These are phyloP conservation scores for Paraplagusia blochii DNA, from an alignment of 2,113 vertebrate genomes.

Conservation along the genomic window DNA sequence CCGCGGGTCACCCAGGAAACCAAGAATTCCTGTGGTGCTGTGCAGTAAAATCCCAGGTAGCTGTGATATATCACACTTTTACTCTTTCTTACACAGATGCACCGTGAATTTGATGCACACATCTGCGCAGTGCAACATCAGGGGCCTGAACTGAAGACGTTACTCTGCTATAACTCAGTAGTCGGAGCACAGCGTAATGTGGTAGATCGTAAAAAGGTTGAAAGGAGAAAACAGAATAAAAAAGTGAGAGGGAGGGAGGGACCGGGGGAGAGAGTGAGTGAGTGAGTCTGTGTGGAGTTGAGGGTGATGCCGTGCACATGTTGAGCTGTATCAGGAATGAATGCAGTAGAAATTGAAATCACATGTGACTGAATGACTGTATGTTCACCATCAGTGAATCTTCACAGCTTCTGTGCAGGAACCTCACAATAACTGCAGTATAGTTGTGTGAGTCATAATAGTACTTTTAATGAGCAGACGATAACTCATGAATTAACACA, in stretches of 20 bases:
- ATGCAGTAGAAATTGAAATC: slow-evolving; percentile 10
- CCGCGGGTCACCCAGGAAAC: slow-evolving; percentile 43
- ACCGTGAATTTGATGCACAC: slow-evolving; percentile 13
- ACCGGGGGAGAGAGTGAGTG: background rate
- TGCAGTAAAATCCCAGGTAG: slow-evolving; percentile 40
- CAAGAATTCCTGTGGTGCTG: slow-evolving; percentile 43
- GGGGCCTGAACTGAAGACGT: slow-evolving; percentile 4
- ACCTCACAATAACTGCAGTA: no score
- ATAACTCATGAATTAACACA: no score
- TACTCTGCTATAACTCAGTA: background rate
- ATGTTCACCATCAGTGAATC: background rate
- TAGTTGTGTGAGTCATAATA: no score
- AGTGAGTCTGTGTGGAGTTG: no score
- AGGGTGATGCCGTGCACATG: background rate
- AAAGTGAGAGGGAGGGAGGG: background rate
- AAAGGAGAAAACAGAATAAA: background rate
- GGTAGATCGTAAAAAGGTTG: background rate
- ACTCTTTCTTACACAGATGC: slow-evolving; percentile 10
- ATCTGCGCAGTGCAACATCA: slow-evolving; percentile 25
- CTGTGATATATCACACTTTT: slow-evolving; percentile 62
- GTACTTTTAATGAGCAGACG: no score
- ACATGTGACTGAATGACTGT: background rate
- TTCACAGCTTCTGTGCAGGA: background rate
- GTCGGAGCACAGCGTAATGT: background rate
- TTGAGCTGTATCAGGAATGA: slow-evolving; percentile 6